phyloP scores from a whole-genome alignment of 2,113 vertebrate genomes.

The Periophthalmus modestus region DNA sequence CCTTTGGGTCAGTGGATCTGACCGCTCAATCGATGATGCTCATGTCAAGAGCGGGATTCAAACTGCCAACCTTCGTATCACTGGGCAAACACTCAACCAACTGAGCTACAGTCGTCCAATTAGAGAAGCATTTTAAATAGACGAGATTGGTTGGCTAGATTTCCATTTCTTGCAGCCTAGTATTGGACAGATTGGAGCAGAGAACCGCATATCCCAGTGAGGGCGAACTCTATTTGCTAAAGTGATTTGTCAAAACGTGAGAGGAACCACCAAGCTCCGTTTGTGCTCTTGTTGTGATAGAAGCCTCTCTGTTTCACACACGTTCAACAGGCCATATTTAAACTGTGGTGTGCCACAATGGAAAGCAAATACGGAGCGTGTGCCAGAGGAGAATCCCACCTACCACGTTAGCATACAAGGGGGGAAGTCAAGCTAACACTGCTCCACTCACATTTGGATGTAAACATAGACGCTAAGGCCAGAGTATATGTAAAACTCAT shows the following conservation, averaged over 20 bases:
- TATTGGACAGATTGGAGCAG: background rate
- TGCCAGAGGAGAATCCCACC: constrained; percentile 50
- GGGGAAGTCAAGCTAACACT: background rate
- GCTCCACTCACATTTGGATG: constrained; percentile 12
- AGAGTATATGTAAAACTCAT: constrained; percentile 5
- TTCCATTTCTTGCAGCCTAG: background rate
- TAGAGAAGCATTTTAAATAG: background rate
- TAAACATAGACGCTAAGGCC: background rate
- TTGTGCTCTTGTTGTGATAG: constrained; percentile 52
- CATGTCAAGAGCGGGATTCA: too few relatives aligned
- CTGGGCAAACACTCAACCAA: too few relatives aligned
- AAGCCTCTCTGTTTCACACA: constrained; percentile 49
- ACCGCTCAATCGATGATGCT: too few relatives aligned
- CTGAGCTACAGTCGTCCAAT: background rate
- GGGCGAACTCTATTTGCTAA: constrained; percentile 55
- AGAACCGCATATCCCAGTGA: constrained; percentile 36
- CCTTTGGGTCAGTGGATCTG: too few relatives aligned
- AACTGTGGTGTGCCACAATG: constrained; percentile 61
- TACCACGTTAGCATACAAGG: constrained; percentile 19
- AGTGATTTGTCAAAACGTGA: constrained; percentile 50
- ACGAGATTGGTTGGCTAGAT: background rate
- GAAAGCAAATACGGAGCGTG: constrained; percentile 53
- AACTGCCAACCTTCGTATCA: too few relatives aligned
- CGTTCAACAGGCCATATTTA: constrained; percentile 54
- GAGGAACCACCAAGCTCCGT: constrained; percentile 29